Evolutionary conservation across 2,888 invertebrate genomes (phyloP), one percentile per base, ranked within the genome.

Genomic region (Polydesmus complanatus): DNA sequence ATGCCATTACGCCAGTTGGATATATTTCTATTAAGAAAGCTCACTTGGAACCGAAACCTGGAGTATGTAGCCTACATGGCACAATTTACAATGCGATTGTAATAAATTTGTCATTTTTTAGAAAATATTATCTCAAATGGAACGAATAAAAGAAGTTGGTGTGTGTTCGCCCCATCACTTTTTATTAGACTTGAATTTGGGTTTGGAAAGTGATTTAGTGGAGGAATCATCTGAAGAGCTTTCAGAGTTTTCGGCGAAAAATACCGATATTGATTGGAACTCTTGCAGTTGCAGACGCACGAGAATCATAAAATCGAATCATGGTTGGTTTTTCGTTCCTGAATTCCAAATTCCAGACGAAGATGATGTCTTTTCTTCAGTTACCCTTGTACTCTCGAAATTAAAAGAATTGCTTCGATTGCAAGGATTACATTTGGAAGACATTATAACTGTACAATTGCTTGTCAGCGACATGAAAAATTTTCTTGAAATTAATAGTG

Each of bases 1-100:
- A 96, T 78, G 85, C 88, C 1, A 85, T 97, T 70, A 93, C 94
- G 27, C 90, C 95, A 5, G 96, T 96, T 59, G 95, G 92, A 37
- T 97, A 93, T 74, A 78, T 97, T 62, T 91, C 88, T 74, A 82
- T 97, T 67, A 84, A 81, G 67, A 86, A 86, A 75, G 75, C 95
- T 64, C 86, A 85, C 69, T 78, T 95, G 69, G 86, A 86, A 75
- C 77, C 80, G 61, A 83, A 84, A 73, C 71, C 73, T 68, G 77
- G 37, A n/a, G 53, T 54, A 27, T 21, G 59, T 27, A 18, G 5
- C 11, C n/a, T 19, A 22, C 5, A 8, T 22, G n/a, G n/a, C n/a
- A n/a, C n/a, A n/a, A n/a, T n/a, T n/a, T n/a, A n/a, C n/a, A n/a
- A 14, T 48, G 14, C 48, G 14, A 14, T 19, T 11, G 1, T 14